These are phyloP conservation scores for Drosophila ananassae DNA, from an alignment of 1,140 invertebrate genomes.

Conservation along the genomic window DNA sequence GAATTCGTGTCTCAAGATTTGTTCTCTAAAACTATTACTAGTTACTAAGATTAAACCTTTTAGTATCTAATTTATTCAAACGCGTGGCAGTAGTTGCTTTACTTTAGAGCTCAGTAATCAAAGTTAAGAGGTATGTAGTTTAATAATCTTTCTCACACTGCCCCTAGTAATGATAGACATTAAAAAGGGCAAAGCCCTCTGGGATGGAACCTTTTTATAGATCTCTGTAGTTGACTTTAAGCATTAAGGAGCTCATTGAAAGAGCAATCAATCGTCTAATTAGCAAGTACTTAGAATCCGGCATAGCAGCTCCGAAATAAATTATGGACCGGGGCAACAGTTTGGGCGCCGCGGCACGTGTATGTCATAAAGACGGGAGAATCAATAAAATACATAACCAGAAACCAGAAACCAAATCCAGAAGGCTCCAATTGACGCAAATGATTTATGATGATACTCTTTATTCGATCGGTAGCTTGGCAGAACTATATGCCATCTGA, in stretches of 20 bases:
- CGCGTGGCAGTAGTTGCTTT: too few relatives aligned
- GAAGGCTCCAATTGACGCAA: constrained; percentile 69
- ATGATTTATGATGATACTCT: constrained; percentile 35
- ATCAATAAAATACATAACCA: constrained; percentile 78
- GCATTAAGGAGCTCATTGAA: constrained; percentile 36
- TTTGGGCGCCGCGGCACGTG: constrained; percentile 70
- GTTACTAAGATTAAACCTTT: neutral
- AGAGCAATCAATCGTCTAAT: constrained; percentile 28
- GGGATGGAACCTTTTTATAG: too few relatives aligned
- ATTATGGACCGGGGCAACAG: constrained; percentile 40
- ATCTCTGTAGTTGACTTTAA: constrained; percentile 14
- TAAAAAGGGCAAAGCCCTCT: neutral
- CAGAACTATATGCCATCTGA: neutral
- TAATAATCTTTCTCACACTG: too few relatives aligned
- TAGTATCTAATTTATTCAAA: too few relatives aligned
- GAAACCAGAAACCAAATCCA: constrained; percentile 60
- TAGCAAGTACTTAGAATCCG: constrained; percentile 47
- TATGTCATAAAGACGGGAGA: constrained; percentile 64
- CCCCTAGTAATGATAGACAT: neutral
- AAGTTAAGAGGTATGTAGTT: too few relatives aligned
- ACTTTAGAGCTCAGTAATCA: too few relatives aligned
- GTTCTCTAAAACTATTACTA: neutral
- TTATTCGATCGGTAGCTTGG: constrained; percentile 8
- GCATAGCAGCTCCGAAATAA: constrained; percentile 27
- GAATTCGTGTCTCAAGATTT: constrained; percentile 7